Base-by-base conservation (phyloP, 2,113 vertebrate species). In the Thamnophis sirtalis region DNA sequence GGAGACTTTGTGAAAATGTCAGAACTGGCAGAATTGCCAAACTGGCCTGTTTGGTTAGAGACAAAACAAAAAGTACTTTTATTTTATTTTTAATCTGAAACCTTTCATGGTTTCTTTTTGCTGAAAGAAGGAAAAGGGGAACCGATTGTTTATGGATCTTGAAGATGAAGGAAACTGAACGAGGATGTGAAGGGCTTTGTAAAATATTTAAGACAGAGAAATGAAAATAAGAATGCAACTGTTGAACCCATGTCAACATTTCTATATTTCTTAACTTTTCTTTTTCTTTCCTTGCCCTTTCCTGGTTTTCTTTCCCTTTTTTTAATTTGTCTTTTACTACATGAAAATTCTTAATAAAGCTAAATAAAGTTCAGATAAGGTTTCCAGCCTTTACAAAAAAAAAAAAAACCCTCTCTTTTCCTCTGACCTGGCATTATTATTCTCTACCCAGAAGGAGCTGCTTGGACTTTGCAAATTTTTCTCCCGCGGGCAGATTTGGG, bases 401-500 rank as follows among this genome's bases (percentile, higher is more conserved):
- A 7, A 58, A 24, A 8, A 19, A 15, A 15, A n/a, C n/a, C n/a
- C 1, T 5, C n/a, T 33, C 6, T 38, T 38, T 80, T 38, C 3
- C n/a, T 17, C 68, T 80, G 68, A 80, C n/a, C 68, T 80, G 68
- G 68, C 68, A 89, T 93, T 90, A 85, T 91, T 89, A 86, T 22
- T 55, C 87, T 90, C 68, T 89, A 96, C 92, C 91, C 92, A 91
- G 94, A 89, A 92, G 38, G 2, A 88, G 60, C 28, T 17, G 22
- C 51, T 87, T 55, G 60, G 68, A 13, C 48, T 88, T 88, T 28
- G 48, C 58, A 63, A 53, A 15, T 50, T 17, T 15, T 10, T 4
- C 28, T 5, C 56, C 19, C 15, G 1, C 49, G 22, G 50, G 60
- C 58, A 87, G 3, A 33, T 87, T 54, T 94, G 94, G 93, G 95